Percentiles rank a stretch among this genome's conserved stretches.
Conservation (phyloP, 2,113 vertebrate species). For the Crypturellus undulatus region DNA sequence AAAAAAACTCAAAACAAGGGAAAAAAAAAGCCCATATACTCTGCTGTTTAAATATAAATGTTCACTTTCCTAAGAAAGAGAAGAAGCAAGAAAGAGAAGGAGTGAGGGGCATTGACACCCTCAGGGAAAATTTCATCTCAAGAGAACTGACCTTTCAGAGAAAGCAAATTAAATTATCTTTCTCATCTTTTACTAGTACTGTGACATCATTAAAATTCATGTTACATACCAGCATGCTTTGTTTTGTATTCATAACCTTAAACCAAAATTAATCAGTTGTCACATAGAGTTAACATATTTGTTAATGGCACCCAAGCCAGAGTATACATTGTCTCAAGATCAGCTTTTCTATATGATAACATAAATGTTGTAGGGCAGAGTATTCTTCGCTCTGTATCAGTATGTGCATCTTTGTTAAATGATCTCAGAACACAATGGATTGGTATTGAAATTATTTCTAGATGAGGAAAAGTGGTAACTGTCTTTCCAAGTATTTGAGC, state of each 20-base stretch:
- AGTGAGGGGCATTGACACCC: slow-evolving; percentile 67
- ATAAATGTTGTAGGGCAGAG: neutral
- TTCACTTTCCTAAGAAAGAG: slow-evolving; percentile 37
- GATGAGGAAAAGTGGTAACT: rapidly evolving
- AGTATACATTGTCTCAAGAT: slow-evolving; percentile 45
- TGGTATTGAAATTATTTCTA: neutral
- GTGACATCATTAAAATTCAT: slow-evolving; percentile 84
- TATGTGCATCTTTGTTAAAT: neutral
- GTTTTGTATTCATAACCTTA: slow-evolving; percentile 84
- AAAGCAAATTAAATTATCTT: slow-evolving; percentile 86
- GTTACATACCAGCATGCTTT: slow-evolving; percentile 70
- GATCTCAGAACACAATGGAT: neutral
- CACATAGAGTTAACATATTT: slow-evolving; percentile 77
- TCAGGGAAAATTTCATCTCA: slow-evolving; percentile 79
- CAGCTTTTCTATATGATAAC: slow-evolving; percentile 13
- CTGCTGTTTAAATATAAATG: slow-evolving; percentile 73
- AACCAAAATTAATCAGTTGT: slow-evolving; percentile 83
- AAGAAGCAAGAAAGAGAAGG: slow-evolving; percentile 9
- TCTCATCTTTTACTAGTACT: slow-evolving; percentile 80
- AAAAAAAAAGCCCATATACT: neutral
- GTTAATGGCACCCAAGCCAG: slow-evolving; percentile 63
- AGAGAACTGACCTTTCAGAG: slow-evolving; percentile 82
- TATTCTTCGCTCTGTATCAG: neutral
- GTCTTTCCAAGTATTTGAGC: neutral
- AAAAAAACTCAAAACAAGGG: no score